Evolutionary conservation across 2,113 vertebrate species (phyloP).

Genomic region (Meriones unguiculatus): DNA sequence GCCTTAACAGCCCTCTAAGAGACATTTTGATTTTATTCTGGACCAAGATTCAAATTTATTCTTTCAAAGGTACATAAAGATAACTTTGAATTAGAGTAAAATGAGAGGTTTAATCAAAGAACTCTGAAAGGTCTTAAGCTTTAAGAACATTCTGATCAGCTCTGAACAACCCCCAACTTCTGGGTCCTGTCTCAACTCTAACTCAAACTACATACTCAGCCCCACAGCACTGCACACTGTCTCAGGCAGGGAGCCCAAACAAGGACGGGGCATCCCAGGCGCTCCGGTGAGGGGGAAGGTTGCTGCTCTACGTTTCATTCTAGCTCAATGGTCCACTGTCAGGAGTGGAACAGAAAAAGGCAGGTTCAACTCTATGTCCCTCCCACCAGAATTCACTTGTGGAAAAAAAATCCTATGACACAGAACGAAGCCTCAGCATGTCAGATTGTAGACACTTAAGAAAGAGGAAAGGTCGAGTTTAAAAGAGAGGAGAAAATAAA

Average conservation of each 20-base stretch:
- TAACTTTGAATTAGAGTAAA: not conserved
- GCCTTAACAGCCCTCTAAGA: not conserved
- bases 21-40: constrained; percentile 3
- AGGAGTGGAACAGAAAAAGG: not conserved
- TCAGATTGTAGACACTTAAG: not conserved
- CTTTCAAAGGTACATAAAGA: constrained; percentile 11
- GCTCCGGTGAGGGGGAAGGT: not conserved
- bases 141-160: not conserved
- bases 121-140: not conserved
- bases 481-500: not conserved
- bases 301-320: not conserved
- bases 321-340: not conserved
- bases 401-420: not conserved
- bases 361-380: not conserved
- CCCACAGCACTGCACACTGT: not conserved
- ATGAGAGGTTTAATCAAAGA: not conserved
- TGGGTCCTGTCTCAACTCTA: not conserved
- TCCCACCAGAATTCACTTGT: not conserved
- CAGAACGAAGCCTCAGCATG: not conserved
- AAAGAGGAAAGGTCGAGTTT: not conserved
- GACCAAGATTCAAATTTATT: constrained; percentile 26
- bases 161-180: not conserved
- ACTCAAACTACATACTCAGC: not conserved
- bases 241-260: not conserved
- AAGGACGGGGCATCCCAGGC: not conserved